Evolutionary conservation across 2,113 vertebrate species (phyloP), one percentile per base, ranked within the genome.

Genomic region (Engraulis encrasicolus): DNA sequence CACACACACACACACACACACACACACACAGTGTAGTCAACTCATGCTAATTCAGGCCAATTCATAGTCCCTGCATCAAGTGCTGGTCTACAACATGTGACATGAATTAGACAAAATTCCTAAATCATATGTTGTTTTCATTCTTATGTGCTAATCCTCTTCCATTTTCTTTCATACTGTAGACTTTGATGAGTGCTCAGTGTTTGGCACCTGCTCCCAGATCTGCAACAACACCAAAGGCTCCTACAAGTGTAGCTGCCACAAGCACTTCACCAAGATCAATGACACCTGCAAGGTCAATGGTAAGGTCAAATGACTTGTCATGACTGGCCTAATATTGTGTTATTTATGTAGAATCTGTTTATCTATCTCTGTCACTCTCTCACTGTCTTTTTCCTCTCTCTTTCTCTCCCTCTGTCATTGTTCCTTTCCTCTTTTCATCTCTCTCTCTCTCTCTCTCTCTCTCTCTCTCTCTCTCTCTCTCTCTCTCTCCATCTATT

Each of bases 171-270:
- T 58, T 20, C 87, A 31, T 91, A n/a, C n/a, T 82, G 79, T 84
- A 99, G 98, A 99, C 54, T 92, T 97, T 89, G 98, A 99, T 0
- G 98, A 99, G 90, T 99, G 98, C 91, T 91, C 95, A 79, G 95
- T 93, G 83, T 99, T 99, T 0, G 97, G 97, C 20, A 92, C 95
- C 71, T 99, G 98, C 91, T 99, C 98, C 0, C 98, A 99, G 82
- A 93, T 98, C 86, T 99, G 98, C 92, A 99, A 99, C 94, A 99
- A 99, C 92, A 99, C 97, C 84, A 99, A 99, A 91, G 98, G 98
- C 40, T 95, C 97, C 50, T 92, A 97, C 50, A 90, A 99, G 88
- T 99, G 98, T 92, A 99, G 95, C 93, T 99, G 98, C 0, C 93
- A 96, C 45, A 98, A 97, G 82, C 96, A 98, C 91, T 99, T 99